Conservation (phyloP, 2,113 vertebrate species). For the Pontoporia blainvillei region DNA sequence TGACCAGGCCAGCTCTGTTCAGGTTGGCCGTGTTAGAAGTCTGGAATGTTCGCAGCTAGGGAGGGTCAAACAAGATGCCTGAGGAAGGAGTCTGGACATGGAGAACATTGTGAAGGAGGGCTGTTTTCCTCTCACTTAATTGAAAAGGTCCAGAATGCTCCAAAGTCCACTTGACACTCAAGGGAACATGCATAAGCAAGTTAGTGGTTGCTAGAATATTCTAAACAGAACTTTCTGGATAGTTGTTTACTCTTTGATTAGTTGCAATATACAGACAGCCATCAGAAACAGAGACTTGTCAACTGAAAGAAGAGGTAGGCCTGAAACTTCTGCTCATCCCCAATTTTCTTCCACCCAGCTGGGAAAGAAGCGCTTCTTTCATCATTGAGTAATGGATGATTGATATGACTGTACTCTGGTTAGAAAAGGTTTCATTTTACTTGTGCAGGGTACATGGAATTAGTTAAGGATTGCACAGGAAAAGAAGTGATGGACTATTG, state of each 20-base stretch:
- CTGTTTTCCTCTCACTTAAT: not conserved
- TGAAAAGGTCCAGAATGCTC: not conserved
- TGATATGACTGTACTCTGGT: conserved; percentile 81
- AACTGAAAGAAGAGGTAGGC: conserved; percentile 60
- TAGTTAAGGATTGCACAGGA: conserved; percentile 84
- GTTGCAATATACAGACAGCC: not conserved
- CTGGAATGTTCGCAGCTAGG: not conserved
- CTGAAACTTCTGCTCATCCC: conserved; percentile 64
- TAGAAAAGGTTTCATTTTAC: conserved; percentile 83
- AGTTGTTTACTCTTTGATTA: conserved; percentile 11
- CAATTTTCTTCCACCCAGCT: conserved; percentile 69
- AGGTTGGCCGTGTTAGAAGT: not conserved
- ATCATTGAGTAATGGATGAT: conserved; percentile 81
- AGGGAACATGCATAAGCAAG: not conserved
- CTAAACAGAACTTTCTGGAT: not conserved
- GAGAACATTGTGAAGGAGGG: not conserved
- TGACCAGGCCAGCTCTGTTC: not conserved
- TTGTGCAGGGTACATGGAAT: conserved; percentile 82
- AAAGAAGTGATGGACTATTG: conserved; percentile 85
- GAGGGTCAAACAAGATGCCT: not conserved
- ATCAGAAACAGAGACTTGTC: conserved; percentile 42
- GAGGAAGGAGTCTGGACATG: not conserved
- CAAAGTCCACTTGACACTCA: not conserved
- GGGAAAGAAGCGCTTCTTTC: conserved; percentile 75
- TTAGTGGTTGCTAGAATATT: not conserved